phyloP scores from a whole-genome alignment of 2,888 invertebrate species.

The Oscheius sp. region DNA sequence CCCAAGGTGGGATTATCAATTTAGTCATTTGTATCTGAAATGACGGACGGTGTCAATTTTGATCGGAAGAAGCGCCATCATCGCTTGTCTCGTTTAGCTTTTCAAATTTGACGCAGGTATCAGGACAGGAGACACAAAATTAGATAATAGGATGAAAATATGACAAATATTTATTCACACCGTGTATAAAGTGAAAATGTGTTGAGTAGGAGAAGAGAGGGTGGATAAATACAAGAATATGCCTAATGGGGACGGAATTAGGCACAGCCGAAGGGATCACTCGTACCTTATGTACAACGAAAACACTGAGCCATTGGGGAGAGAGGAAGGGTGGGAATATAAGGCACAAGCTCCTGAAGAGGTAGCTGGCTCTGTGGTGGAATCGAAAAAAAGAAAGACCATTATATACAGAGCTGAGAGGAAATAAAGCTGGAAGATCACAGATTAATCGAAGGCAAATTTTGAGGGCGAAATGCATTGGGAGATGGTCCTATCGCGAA shows the following conservation, averaged over 20 bases:
- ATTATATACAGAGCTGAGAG: constrained; percentile 15
- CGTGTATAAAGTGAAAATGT: too few species aligned
- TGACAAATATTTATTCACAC: not conserved
- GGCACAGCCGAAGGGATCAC: constrained; percentile 30
- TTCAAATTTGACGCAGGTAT: too few species aligned
- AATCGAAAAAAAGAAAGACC: constrained; percentile 10
- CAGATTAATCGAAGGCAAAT: constrained; percentile 2
- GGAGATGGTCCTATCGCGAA: constrained; percentile 48
- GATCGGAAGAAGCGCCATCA: not conserved
- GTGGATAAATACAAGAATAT: not conserved
- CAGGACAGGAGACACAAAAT: not conserved
- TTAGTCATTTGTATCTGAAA: too few species aligned
- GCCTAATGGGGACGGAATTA: not conserved
- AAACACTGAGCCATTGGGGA: too few species aligned
- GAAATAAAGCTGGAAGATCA: constrained; percentile 27
- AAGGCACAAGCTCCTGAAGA: constrained; percentile 27
- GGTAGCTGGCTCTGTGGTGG: constrained; percentile 1
- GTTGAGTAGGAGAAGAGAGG: too few species aligned
- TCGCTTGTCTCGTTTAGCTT: too few species aligned
- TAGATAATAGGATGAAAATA: not conserved
- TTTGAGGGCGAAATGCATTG: not conserved
- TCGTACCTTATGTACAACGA: constrained; percentile 28
- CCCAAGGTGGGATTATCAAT: constrained; percentile 38
- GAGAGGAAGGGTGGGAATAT: not conserved
- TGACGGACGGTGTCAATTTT: not conserved